Evolutionary conservation across 2,113 vertebrate genomes (phyloP).

Genomic region (Alces alces): DNA sequence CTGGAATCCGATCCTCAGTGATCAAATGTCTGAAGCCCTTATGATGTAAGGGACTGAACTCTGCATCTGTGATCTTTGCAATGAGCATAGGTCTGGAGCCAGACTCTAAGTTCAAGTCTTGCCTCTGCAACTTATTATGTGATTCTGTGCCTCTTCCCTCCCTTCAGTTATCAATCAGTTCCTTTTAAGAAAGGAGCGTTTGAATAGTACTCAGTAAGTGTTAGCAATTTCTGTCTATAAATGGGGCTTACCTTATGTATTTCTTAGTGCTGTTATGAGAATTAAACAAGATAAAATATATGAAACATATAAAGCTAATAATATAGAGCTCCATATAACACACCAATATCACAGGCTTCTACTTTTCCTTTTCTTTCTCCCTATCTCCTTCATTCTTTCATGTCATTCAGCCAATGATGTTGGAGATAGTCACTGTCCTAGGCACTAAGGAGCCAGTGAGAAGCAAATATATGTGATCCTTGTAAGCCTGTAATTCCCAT

Average conservation of each 20-base stretch:
- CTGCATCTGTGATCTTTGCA: not conserved
- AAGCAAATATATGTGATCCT: not conserved
- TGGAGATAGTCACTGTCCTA: not conserved
- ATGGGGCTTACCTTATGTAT: not conserved
- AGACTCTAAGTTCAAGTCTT: not conserved
- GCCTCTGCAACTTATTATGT: not conserved
- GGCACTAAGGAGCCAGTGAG: not conserved
- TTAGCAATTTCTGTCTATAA: not conserved
- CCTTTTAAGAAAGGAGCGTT: not conserved
- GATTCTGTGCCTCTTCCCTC: not conserved
- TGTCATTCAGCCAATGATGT: not conserved
- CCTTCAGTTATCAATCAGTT: not conserved
- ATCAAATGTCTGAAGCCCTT: not conserved
- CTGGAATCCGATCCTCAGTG: not conserved
- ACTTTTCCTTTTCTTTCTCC: not conserved
- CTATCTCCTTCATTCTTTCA: not conserved
- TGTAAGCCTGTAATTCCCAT: not conserved
- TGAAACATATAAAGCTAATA: not conserved
- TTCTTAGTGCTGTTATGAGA: not conserved
- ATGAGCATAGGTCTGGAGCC: not conserved
- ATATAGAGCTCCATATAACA: not conserved
- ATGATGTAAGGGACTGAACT: not conserved
- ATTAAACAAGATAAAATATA: not conserved
- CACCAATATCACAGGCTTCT: not conserved
- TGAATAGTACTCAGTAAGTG: not conserved